phyloP scores from a whole-genome alignment of 2,888 invertebrate genomes.

The Apotomis turbidana region DNA sequence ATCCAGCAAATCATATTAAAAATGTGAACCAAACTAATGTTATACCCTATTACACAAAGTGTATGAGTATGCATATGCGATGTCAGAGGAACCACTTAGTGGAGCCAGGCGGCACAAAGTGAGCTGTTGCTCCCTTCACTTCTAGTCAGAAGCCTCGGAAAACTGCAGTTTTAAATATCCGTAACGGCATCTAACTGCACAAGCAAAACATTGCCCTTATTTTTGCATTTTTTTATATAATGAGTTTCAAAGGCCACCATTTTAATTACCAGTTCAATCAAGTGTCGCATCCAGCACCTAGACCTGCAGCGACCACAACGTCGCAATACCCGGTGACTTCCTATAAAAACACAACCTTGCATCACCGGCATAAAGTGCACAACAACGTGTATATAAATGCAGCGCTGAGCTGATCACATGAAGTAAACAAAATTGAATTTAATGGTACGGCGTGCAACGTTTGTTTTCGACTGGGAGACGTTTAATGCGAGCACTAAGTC shows the following conservation, averaged over 20 bases:
- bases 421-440: slow-evolving; percentile 23
- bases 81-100: too few species aligned
- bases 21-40: too few species aligned
- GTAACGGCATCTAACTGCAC: not conserved
- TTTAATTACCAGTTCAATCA: slow-evolving; percentile 32
- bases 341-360: slow-evolving; percentile 11
- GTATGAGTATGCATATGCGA: too few species aligned
- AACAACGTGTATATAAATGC: not conserved
- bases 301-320: not conserved
- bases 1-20: too few species aligned
- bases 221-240: slow-evolving; percentile 4
- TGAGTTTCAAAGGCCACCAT: slow-evolving; percentile 10
- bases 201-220: not conserved
- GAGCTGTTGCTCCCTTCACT: too few species aligned
- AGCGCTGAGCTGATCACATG: not conserved
- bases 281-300: slow-evolving; percentile 24
- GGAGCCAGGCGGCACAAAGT: too few species aligned
- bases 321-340: not conserved
- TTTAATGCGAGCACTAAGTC: slow-evolving; percentile 22
- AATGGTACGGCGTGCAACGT: slow-evolving; percentile 5
- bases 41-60: too few species aligned
- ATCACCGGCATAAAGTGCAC: not conserved
- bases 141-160: too few species aligned
- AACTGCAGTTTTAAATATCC: too few species aligned
- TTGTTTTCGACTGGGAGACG: not conserved